Evolutionary conservation across 2,888 invertebrate species (phyloP).

Genomic region (Psococerastis gibbosa): DNA sequence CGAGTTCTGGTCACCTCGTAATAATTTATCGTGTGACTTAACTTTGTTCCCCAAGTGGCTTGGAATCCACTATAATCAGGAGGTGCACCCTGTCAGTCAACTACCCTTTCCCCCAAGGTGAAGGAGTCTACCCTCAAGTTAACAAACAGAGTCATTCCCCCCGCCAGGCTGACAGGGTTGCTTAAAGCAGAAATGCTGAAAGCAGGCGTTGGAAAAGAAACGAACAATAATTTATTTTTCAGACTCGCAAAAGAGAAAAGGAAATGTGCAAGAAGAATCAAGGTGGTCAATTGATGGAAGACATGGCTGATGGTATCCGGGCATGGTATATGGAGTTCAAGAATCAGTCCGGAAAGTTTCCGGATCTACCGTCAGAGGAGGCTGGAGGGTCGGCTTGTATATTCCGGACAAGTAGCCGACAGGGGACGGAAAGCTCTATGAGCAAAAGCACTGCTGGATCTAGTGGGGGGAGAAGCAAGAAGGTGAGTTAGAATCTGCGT

Average conservation of each 20-base stretch:
- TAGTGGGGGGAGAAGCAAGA: conserved; percentile 14
- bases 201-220: too few species aligned
- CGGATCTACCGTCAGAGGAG: conserved; percentile 82
- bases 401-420: conserved; percentile 33
- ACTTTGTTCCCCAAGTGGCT: too few species aligned
- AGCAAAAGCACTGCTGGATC: conserved; percentile 60
- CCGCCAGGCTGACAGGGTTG: too few species aligned
- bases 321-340: conserved; percentile 73
- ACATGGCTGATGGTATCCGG: conserved; percentile 69
- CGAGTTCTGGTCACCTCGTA: too few species aligned
- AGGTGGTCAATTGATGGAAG: conserved; percentile 52
- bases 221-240: not conserved
- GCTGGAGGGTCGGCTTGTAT: conserved; percentile 74
- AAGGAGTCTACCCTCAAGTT: too few species aligned
- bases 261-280: conserved; percentile 47
- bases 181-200: too few species aligned
- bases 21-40: too few species aligned
- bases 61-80: too few species aligned
- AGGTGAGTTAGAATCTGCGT: too few species aligned
- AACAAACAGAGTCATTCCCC: too few species aligned
- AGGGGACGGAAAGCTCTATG: conserved; percentile 57
- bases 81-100: too few species aligned
- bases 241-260: conserved; percentile 30
- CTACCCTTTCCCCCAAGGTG: too few species aligned
- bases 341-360: conserved; percentile 65